Evolutionary conservation across 2,888 invertebrate genomes (phyloP).

Genomic region (Drosophila limbata): DNA sequence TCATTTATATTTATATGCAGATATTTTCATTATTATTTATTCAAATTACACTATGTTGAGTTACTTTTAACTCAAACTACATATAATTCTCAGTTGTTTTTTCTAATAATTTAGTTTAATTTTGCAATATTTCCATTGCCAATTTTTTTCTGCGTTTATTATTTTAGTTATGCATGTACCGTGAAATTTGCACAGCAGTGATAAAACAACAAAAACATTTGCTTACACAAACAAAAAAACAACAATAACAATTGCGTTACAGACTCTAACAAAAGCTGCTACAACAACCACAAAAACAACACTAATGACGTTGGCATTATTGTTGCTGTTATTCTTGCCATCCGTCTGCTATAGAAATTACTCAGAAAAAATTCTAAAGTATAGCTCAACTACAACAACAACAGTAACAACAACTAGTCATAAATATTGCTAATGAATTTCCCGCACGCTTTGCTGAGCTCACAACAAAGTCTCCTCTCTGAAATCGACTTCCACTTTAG

Average conservation of each 20-base stretch:
- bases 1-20: slow-evolving; percentile 1
- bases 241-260: slow-evolving; percentile 39
- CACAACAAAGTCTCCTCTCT: slow-evolving; percentile 52
- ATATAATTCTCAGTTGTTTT: background rate
- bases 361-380: slow-evolving; percentile 54
- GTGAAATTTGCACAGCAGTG: slow-evolving; percentile 47
- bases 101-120: slow-evolving; percentile 4
- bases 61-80: background rate
- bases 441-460: slow-evolving; percentile 79
- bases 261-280: slow-evolving; percentile 59
- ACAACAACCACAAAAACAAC: slow-evolving; percentile 53
- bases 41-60: background rate
- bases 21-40: background rate
- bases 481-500: slow-evolving; percentile 62
- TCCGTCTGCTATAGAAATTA: slow-evolving; percentile 70
- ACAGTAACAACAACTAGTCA: slow-evolving; percentile 55
- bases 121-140: slow-evolving; percentile 21
- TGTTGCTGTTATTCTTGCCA: slow-evolving; percentile 16
- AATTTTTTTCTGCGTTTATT: slow-evolving; percentile 14
- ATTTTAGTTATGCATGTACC: slow-evolving; percentile 11
- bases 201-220: slow-evolving; percentile 36
- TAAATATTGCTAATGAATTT: slow-evolving; percentile 83
- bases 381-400: slow-evolving; percentile 30
- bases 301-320: slow-evolving; percentile 56
- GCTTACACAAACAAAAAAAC: slow-evolving; percentile 46